Evolutionary conservation across 2,888 invertebrate species (phyloP).

Genomic region (Lasioglossum vierecki): DNA sequence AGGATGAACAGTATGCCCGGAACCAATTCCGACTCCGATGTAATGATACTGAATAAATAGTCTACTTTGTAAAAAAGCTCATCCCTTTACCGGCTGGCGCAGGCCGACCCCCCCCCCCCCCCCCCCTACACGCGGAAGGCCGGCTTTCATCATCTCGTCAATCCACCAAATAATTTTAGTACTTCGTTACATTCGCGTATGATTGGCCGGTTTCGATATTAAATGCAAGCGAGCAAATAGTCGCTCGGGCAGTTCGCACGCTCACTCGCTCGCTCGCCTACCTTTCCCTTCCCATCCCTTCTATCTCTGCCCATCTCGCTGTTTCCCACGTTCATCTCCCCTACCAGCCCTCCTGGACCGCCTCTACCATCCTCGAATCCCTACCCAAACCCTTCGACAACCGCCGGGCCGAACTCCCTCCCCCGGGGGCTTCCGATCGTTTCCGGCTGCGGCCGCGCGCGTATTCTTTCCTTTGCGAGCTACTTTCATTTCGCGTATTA

Average conservation of each 20-base stretch:
- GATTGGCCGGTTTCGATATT: slow-evolving; percentile 75
- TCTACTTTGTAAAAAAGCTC: slow-evolving; percentile 48
- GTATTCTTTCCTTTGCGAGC: slow-evolving; percentile 64
- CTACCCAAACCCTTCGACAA: slow-evolving; percentile 33
- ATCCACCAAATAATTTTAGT: slow-evolving; percentile 71
- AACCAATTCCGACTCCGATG: slow-evolving; percentile 38
- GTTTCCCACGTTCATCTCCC: slow-evolving; percentile 41
- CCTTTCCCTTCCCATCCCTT: slow-evolving; percentile 27
- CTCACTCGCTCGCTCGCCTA: slow-evolving; percentile 57
- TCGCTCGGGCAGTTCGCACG: slow-evolving; percentile 36
- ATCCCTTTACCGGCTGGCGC: slow-evolving; percentile 27
- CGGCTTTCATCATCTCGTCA: slow-evolving; percentile 34
- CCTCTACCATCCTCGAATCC: slow-evolving; percentile 25
- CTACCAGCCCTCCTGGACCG: slow-evolving; percentile 6
- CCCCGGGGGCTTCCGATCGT: slow-evolving; percentile 47
- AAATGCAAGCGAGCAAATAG: slow-evolving; percentile 72
- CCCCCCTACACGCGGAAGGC: neutral
- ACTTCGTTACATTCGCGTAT: slow-evolving; percentile 72
- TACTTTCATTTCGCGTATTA: slow-evolving; percentile 75
- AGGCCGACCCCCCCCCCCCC: neutral
- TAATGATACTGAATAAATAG: slow-evolving; percentile 68
- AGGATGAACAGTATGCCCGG: slow-evolving; percentile 6
- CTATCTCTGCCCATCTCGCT: slow-evolving; percentile 32
- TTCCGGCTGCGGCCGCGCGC: slow-evolving; percentile 39
- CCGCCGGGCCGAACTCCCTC: slow-evolving; percentile 15